Percentiles rank a stretch among this genome's conserved stretches.
These are phyloP conservation scores for Noctua comes DNA, from an alignment of 2,888 invertebrate genomes.

Conservation along the genomic window DNA sequence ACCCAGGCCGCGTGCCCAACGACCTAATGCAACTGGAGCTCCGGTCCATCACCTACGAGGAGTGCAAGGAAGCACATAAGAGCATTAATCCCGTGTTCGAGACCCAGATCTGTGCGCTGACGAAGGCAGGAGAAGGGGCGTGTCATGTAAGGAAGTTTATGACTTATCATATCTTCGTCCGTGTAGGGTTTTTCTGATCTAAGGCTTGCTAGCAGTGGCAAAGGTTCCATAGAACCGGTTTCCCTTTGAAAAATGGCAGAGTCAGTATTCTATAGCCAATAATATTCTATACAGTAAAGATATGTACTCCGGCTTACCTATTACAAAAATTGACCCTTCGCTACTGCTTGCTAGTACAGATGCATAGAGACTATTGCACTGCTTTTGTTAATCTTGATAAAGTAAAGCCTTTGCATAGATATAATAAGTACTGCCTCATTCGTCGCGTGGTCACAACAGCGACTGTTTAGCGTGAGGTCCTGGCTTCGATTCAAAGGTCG, in stretches of 20 bases:
- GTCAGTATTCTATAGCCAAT: too few relatives aligned
- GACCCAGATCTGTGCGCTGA: slow-evolving; percentile 90
- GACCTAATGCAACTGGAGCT: slow-evolving; percentile 89
- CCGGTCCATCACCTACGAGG: slow-evolving; percentile 85
- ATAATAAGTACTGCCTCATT: too few relatives aligned
- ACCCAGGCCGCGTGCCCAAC: slow-evolving; percentile 84
- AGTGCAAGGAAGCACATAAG: slow-evolving; percentile 87
- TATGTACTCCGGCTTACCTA: too few relatives aligned
- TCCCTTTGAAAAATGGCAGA: too few relatives aligned
- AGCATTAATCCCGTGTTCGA: slow-evolving; percentile 86
- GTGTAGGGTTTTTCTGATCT: too few relatives aligned
- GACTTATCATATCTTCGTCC: background rate
- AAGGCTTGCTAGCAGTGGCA: background rate
- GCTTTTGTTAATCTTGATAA: background rate
- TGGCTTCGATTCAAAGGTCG: too few relatives aligned
- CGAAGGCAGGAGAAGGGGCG: slow-evolving; percentile 88
- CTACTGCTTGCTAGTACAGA: background rate
- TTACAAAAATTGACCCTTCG: too few relatives aligned
- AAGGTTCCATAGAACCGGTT: too few relatives aligned
- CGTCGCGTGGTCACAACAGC: too few relatives aligned
- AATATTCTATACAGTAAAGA: too few relatives aligned
- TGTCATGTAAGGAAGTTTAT: slow-evolving; percentile 82
- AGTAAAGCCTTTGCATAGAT: background rate
- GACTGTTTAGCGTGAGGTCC: too few relatives aligned
- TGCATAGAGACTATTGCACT: background rate